Evolutionary conservation across 2,888 invertebrate genomes (phyloP), one percentile per base, ranked within the genome.

Genomic region (Thysanoteuthis rhombus): DNA sequence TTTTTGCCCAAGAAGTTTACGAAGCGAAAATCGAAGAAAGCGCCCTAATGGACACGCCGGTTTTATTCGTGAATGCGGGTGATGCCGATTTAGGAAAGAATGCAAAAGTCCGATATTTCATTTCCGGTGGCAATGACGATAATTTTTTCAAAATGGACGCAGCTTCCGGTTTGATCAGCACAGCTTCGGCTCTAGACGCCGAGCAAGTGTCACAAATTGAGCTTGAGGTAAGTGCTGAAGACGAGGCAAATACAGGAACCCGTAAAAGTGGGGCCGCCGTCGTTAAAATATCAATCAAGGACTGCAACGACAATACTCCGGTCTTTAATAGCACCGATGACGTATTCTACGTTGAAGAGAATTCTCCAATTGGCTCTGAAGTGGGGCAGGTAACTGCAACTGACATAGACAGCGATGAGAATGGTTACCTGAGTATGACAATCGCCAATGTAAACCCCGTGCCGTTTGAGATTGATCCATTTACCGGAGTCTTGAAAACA

Each of bases 401-500:
- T 94, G 99, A 99, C 97, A 98, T 98, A 36, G 99, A 99, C 97
- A 98, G 98, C 1, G 99, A 99, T 0, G 99, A 99, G 96, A 99
- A 99, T 97, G 99, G 99, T 1, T 99, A 99, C 97, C 98, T 99
- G 95, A 99, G 99, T 0, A 99, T 99, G 97, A 98, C 98, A 95
- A 98, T 99, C 95, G 98, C 98, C 93, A 99, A 99, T 97, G 97
- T 98, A 93, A 98, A 98, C 96, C 98, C 98, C 93, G 98, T 99
- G 36, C 99, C 99, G n/a, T 99, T 99, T 97, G 98, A 99, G 95
- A 98, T 99, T 92, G 99, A 99, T 96, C 99, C 98, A 96, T 99
- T 99, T 97, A 98, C 98, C 16, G 99, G 99, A 0, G 98, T 98
- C 58, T 98, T 99, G n/a, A 98, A 98, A 95, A 98, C 99, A 1